Base-by-base conservation (phyloP, 1,140 invertebrate genomes). In the Drosophila mojavensis region DNA sequence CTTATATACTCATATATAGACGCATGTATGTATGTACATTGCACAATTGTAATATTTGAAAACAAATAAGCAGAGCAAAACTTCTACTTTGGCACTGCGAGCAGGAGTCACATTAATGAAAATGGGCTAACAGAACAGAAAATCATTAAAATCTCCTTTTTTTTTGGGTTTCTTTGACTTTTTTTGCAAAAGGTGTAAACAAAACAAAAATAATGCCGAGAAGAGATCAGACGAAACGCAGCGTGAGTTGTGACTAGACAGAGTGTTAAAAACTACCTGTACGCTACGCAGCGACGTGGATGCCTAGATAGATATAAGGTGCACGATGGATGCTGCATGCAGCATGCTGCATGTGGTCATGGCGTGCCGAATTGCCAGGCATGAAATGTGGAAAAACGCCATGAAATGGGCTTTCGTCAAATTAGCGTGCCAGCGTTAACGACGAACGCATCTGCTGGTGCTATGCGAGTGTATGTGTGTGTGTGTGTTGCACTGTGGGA, bases 391-490 rank as follows among this genome's bases (percentile, higher is more conserved):
- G 78, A 85, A 85, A 84, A 85, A 85, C 77, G 78, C 82, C 83
- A 86, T 86, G 79, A 86, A 86, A 86, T 86, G 76, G 83, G 83
- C 83, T 86, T 86, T 86, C 83, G 84, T 86, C 83, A 86, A 86
- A 86, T 86, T 86, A 86, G 83, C 83, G 83, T 88, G 84, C 79
- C 68, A 88, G 63, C 83, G 83, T 86, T 86, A 86, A 86, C 83
- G 83, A 88, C 65, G 75, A 69, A 72, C 48, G 54, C 74, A 69
- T 61, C 58, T 47, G 41, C 13, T 20, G 47, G 2, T 48, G 61
- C 48, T 39, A 9, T 39, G 36, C 36, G 10, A 39, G 36, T 15
- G 17, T 24, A 11, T 33, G 28, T 48, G 41, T 55, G 50, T 33
- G 50, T 54, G 41, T 59, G 30, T 43, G 51, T 48, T 48, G 79